phyloP scores from a whole-genome alignment of 1,140 invertebrate genomes.

The Drosophila guanche region DNA sequence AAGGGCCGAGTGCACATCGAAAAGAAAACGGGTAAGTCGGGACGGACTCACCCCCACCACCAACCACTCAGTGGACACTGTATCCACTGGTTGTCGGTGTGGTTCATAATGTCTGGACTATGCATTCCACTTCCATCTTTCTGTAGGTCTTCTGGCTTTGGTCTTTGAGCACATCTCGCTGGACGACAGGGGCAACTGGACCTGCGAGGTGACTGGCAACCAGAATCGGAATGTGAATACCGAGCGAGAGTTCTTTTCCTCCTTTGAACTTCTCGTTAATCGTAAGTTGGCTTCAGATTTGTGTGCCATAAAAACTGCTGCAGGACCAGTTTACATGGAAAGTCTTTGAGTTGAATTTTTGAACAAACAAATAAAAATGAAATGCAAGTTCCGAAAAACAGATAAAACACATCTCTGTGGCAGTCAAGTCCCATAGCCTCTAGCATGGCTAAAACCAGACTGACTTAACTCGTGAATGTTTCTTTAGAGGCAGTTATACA shows the following conservation, averaged over 20 bases:
- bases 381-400: neutral
- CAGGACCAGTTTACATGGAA: conserved; percentile 40
- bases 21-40: conserved; percentile 79
- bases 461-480: too few species aligned
- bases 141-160: conserved; percentile 68
- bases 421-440: too few species aligned
- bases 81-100: conserved; percentile 15
- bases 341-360: conserved; percentile 7
- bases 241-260: conserved; percentile 59
- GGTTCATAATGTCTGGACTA: conserved; percentile 10
- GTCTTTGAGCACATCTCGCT: conserved; percentile 83
- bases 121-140: conserved; percentile 1
- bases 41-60: neutral
- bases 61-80: neutral
- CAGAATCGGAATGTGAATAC: conserved; percentile 45
- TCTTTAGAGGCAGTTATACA: too few species aligned
- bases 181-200: conserved; percentile 83
- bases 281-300: conserved; percentile 71
- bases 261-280: conserved; percentile 83
- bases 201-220: conserved; percentile 63
- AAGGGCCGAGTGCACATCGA: conserved; percentile 81
- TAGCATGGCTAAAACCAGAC: too few species aligned
- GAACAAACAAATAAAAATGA: neutral
- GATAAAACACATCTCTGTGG: too few species aligned
- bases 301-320: conserved; percentile 18